Conservation (phyloP, 2,797 vertebrate genomes). For the Glyptemys insculpta region DNA sequence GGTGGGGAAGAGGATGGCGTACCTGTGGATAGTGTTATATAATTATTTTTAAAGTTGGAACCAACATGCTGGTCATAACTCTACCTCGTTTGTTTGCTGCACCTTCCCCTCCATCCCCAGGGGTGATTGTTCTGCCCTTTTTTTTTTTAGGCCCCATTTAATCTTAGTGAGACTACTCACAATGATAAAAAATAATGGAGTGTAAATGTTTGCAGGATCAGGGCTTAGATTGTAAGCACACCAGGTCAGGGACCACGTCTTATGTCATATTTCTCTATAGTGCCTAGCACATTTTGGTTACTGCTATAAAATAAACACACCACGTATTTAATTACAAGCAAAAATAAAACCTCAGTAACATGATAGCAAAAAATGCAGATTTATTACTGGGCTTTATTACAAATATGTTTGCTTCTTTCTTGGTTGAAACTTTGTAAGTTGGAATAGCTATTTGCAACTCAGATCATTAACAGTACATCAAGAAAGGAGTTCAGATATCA, state of each 20-base stretch:
- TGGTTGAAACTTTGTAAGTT: constrained; percentile 21
- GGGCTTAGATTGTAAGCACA: not conserved
- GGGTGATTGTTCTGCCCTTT: not conserved
- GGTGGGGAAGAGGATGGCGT: too few species aligned
- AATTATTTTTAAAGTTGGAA: not conserved
- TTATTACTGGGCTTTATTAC: constrained; percentile 50
- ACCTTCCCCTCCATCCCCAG: too few species aligned
- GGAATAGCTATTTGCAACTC: not conserved
- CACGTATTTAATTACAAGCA: not conserved
- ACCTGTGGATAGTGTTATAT: too few species aligned
- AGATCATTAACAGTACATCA: not conserved
- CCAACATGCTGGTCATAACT: not conserved
- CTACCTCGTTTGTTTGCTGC: not conserved
- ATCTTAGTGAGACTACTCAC: not conserved
- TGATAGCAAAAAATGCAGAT: constrained; percentile 31
- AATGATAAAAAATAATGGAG: not conserved
- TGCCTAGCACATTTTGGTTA: not conserved
- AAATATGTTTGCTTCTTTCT: constrained; percentile 40
- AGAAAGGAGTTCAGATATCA: not conserved
- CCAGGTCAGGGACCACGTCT: not conserved
- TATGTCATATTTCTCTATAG: not conserved
- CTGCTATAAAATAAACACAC: not conserved
- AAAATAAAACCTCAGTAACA: not conserved
- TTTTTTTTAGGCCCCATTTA: not conserved
- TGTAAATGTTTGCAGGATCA: not conserved